Evolutionary conservation across 2,888 invertebrate genomes (phyloP).

Genomic region (Pyrocoelia pectoralis): DNA sequence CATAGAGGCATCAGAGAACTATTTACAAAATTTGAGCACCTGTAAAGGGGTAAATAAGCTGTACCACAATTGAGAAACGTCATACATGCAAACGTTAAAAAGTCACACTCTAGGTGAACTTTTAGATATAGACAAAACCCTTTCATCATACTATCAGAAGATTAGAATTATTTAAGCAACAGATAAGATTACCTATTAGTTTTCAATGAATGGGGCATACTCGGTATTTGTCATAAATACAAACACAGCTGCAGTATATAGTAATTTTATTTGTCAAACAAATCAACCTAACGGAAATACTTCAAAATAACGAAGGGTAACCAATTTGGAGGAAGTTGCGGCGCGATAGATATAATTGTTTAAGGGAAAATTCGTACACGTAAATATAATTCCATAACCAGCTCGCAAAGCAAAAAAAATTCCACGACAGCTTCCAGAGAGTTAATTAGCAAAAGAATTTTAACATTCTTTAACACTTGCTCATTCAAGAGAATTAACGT

Average conservation of each 20-base stretch:
- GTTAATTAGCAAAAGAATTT: too few species aligned
- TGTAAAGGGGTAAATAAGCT: too few species aligned
- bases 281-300: constrained; percentile 30
- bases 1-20: too few species aligned
- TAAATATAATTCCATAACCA: too few species aligned
- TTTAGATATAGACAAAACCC: constrained; percentile 8
- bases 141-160: constrained; percentile 1
- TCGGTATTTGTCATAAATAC: constrained; percentile 26
- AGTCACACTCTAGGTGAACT: too few species aligned
- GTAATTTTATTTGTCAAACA: constrained; percentile 31
- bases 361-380: not conserved
- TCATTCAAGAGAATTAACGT: not conserved
- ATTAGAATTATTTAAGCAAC: not conserved
- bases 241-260: constrained; percentile 31
- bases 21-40: too few species aligned
- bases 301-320: constrained; percentile 13
- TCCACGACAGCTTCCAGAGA: too few species aligned
- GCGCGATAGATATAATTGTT: not conserved
- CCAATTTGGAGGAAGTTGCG: constrained; percentile 13
- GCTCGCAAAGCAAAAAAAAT: too few species aligned
- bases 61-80: too few species aligned
- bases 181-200: constrained; percentile 28
- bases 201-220: constrained; percentile 19
- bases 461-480: not conserved
- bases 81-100: too few species aligned